phyloP scores from a whole-genome alignment of 37 sponge, comb jelly and placozoan species.

The Halisarca cf. caerulea region DNA sequence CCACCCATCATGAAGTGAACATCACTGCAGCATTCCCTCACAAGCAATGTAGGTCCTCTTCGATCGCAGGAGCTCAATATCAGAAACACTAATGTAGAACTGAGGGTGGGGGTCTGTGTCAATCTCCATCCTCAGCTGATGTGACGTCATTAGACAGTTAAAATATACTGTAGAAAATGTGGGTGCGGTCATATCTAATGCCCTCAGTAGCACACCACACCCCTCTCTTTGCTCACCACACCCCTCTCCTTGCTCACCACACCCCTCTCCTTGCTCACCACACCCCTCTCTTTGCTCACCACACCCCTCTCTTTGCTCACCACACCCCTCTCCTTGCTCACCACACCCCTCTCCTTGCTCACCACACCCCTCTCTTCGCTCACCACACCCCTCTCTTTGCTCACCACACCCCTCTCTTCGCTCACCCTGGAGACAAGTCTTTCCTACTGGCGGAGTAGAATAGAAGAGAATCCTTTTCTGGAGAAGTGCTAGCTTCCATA shows the following conservation, averaged over 20 bases:
- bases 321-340: too few relatives aligned
- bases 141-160: conserved; percentile 65
- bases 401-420: not conserved
- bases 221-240: too few relatives aligned
- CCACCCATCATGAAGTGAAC: not conserved
- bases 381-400: conserved; percentile 30
- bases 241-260: too few relatives aligned
- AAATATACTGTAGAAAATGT: conserved; percentile 68
- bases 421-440: conserved; percentile 74
- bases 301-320: not conserved
- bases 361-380: not conserved
- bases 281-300: conserved; percentile 36
- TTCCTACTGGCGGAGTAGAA: conserved; percentile 92
- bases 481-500: conserved; percentile 91
- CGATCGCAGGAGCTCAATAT: conserved; percentile 59
- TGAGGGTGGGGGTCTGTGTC: conserved; percentile 68
- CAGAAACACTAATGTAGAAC: conserved; percentile 91
- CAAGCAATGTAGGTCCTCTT: conserved; percentile 80
- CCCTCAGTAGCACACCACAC: not conserved
- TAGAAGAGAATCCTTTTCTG: conserved; percentile 84
- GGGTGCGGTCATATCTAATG: not conserved
- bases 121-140: conserved; percentile 34
- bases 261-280: not conserved
- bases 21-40: conserved; percentile 12
- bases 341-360: not conserved